Base-by-base conservation (phyloP, 2,888 invertebrate genomes). In the Uropetala carovei region DNA sequence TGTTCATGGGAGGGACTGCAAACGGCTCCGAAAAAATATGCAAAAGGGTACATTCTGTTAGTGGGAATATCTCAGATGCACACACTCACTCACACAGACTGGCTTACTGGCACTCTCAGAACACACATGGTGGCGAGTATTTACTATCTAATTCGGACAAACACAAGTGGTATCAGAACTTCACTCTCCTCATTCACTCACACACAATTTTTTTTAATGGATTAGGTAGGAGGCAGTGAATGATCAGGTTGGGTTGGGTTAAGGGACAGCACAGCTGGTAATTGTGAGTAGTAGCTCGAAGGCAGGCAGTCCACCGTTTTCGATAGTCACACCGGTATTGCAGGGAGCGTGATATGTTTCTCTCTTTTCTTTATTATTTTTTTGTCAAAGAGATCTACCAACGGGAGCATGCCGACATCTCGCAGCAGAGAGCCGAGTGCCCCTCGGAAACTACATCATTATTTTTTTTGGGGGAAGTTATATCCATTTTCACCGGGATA, bases 41-140 rank as follows among this genome's bases (percentile, higher is more conserved):
- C 89, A 89, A 89, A 64, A 89, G 89, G 89, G 89, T 89, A 89
- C 89, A 89, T 89, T 43, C 60, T 89, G 89, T 89, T 89, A 89
- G 89, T 89, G 89, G 89, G 89, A 89, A 89, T n/a, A 58, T 89
- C 22, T 59, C 59, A n/a, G 22, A 7, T 18, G 14, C 59, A 89
- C 60, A 59, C 89, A 89, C 89, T 1, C 75, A 75, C 22, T 22
- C 75, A 75, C 22, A 27, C 75, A 75, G 22, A 22, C 75, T 27
- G 27, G 75, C 22, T 13, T 22, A 27, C 75, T 22, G 22, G 22
- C 89, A 43, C 89, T 89, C 58, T 11, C 30, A n/a, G 22, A 56
- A 43, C 30, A 30, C 64, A 64, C 64, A 89, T 64, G 89, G 43
- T 89, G 89, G 43, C n/a, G 27, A 60, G 27, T 60, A 64, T 89